Evolutionary conservation across 2,888 invertebrate species (phyloP).

Genomic region (Tetheella fluctuosa): DNA sequence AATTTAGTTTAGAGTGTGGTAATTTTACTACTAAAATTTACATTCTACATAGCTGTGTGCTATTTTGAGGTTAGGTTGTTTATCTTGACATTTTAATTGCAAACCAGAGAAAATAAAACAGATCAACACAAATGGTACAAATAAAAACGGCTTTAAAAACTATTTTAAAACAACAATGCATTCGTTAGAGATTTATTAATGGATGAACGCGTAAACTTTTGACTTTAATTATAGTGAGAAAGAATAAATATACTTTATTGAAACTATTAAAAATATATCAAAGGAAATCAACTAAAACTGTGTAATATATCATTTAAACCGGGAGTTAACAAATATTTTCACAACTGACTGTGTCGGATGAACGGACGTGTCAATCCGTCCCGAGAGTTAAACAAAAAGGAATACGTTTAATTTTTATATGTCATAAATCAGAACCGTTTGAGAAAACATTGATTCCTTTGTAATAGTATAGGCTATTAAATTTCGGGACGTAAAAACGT

Average conservation of each 20-base stretch:
- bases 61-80: background rate
- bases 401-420: constrained; percentile 44
- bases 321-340: constrained; percentile 70
- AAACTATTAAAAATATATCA: constrained; percentile 31
- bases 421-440: constrained; percentile 72
- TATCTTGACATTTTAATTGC: constrained; percentile 7
- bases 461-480: constrained; percentile 81
- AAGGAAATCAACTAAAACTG: constrained; percentile 29
- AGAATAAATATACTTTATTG: constrained; percentile 30
- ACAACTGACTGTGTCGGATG: constrained; percentile 46
- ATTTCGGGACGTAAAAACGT: constrained; percentile 68
- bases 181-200: constrained; percentile 32
- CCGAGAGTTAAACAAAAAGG: constrained; percentile 17
- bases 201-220: constrained; percentile 25
- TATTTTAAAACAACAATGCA: constrained; percentile 28
- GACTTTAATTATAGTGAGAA: constrained; percentile 29
- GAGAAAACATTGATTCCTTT: constrained; percentile 81
- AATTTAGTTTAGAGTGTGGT: background rate
- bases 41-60: background rate
- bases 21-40: background rate
- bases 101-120: constrained; percentile 19
- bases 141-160: constrained; percentile 23
- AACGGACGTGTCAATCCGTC: constrained; percentile 33
- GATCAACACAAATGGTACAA: constrained; percentile 28
- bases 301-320: constrained; percentile 56